Percentiles rank a stretch among this genome's conserved stretches.
Conservation (phyloP, 2,888 invertebrate genomes). For the Tetranychus piercei region DNA sequence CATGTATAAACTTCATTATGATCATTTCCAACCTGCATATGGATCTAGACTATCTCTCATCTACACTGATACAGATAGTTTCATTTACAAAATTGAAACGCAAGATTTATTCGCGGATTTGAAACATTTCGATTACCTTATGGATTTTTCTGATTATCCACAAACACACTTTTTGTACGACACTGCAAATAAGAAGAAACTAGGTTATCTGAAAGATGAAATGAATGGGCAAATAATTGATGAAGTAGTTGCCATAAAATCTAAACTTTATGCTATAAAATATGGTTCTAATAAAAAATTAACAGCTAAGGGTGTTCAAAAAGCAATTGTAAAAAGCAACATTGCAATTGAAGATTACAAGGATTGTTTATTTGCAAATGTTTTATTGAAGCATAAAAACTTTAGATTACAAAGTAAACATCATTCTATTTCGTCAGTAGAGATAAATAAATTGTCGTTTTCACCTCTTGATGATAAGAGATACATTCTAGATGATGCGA, state of each 20-base stretch:
- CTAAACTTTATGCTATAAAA: too few relatives aligned
- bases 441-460: neutral
- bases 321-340: too few relatives aligned
- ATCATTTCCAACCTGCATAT: slow-evolving; percentile 28
- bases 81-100: slow-evolving; percentile 28
- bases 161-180: slow-evolving; percentile 24
- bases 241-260: too few relatives aligned
- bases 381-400: neutral
- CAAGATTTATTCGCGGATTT: slow-evolving; percentile 29
- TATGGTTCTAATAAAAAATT: too few relatives aligned
- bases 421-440: neutral
- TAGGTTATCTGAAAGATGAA: too few relatives aligned
- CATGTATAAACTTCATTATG: slow-evolving; percentile 29
- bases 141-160: slow-evolving; percentile 29
- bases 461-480: neutral
- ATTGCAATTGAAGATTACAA: too few relatives aligned
- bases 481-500: neutral
- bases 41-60: slow-evolving; percentile 26
- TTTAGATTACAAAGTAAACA: neutral
- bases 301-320: too few relatives aligned
- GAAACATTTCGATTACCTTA: slow-evolving; percentile 18
- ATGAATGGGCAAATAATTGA: too few relatives aligned
- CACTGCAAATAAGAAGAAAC: too few relatives aligned
- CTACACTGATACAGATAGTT: slow-evolving; percentile 30
- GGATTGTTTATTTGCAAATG: neutral